These are phyloP conservation scores for Chaetops frenatus DNA, from an alignment of 2,113 vertebrate genomes.

Conservation along the genomic window DNA sequence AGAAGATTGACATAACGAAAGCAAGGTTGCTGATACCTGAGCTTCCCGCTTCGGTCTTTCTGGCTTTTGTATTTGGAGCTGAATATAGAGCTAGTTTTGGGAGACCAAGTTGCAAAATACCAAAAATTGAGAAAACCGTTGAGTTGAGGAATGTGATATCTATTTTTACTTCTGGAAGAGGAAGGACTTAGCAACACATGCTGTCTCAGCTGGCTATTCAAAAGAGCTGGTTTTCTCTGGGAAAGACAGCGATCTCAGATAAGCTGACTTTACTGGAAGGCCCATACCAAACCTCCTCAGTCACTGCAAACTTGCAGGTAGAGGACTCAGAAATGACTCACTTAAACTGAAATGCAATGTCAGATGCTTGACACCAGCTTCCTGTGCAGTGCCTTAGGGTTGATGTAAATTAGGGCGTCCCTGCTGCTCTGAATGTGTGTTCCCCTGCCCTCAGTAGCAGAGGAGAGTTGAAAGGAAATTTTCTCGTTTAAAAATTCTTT, in stretches of 20 bases:
- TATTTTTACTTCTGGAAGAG: neutral
- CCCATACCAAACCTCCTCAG: neutral
- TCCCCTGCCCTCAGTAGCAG: neutral
- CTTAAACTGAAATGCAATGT: neutral
- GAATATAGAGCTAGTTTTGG: neutral
- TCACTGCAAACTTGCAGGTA: neutral
- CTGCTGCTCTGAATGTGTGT: neutral
- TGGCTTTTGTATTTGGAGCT: neutral
- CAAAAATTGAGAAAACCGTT: neutral
- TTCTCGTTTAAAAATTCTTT: neutral
- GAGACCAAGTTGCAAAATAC: neutral
- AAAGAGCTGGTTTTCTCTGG: neutral
- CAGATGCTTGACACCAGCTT: neutral
- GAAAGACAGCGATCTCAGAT: neutral
- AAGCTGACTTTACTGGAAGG: conserved; percentile 19
- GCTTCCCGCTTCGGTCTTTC: neutral
- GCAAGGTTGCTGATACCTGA: neutral
- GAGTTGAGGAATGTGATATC: neutral
- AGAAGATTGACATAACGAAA: neutral
- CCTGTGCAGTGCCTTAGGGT: neutral
- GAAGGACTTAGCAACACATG: neutral
- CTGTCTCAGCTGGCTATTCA: neutral
- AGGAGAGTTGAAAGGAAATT: neutral
- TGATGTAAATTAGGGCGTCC: neutral
- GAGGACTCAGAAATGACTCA: neutral